Conservation (phyloP, 2,888 invertebrate genomes). For the Dusona sp. region DNA sequence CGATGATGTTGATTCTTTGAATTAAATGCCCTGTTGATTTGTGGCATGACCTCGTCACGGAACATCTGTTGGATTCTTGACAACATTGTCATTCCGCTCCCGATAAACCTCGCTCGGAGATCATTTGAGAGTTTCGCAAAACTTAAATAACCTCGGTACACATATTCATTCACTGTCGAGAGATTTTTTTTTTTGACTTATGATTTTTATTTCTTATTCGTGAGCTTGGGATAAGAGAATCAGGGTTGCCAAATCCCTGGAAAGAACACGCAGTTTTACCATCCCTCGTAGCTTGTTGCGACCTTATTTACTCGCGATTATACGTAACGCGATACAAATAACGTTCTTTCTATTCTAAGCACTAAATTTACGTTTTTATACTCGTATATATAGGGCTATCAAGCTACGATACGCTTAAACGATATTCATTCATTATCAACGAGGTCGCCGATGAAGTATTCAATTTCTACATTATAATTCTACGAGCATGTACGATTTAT, state of each 20-base stretch:
- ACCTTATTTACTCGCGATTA: background rate
- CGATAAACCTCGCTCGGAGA: slow-evolving; percentile 11
- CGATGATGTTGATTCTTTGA: background rate
- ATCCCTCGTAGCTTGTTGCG: background rate
- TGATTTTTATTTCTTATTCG: background rate
- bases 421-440: slow-evolving; percentile 62
- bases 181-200: slow-evolving; percentile 1
- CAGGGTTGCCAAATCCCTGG: background rate
- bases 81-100: slow-evolving; percentile 38
- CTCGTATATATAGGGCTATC: too few relatives aligned
- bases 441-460: slow-evolving; percentile 58
- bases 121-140: slow-evolving; percentile 38
- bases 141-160: slow-evolving; percentile 1
- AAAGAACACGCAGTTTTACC: background rate
- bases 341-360: background rate
- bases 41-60: background rate
- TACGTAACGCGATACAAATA: background rate
- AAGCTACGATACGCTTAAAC: slow-evolving; percentile 51
- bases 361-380: background rate
- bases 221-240: background rate
- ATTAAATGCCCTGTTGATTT: background rate
- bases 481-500: slow-evolving; percentile 16
- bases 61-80: slow-evolving; percentile 7
- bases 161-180: slow-evolving; percentile 3
- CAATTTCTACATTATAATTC: slow-evolving; percentile 49